Evolutionary conservation across 2,888 invertebrate genomes (phyloP), one percentile per base, ranked within the genome.

Genomic region (Eudemis profundana): DNA sequence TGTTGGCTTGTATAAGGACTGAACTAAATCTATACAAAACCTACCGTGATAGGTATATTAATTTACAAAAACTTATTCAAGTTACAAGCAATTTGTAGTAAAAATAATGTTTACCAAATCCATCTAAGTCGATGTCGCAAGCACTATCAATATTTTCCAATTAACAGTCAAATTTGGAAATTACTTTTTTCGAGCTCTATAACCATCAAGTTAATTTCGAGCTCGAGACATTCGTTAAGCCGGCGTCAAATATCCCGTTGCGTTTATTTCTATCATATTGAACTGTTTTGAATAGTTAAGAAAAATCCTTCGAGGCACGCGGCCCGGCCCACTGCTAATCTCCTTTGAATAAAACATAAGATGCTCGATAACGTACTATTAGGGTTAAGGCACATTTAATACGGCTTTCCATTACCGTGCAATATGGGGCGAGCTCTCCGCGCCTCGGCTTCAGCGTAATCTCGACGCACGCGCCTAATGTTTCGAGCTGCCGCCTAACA

Each of bases 291-390:
- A 78, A 80, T 82, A 83, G 83, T 82, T 84, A 81, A 78, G 81
- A 87, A 87, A 87, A 86, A 85, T 84, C 82, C 78, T 82, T 71
- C 74, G 64, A 70, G 76, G 82, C 79, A 79, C 82, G 83, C 84
- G 79, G 78, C 82, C 59, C 47, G 47, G 72, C 79, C 80, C 81
- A 73, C 74, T 78, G 74, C 81, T 90, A 89, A 92, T 90, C 87
- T 87, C 83, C 72, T 76, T 77, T 92, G 90, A 91, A 92, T 91
- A 90, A 92, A 82, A 90, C 90, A 90, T 91, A 85, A 88, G 89
- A 85, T 86, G 78, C 79, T 84, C 84, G 88, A 90, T 91, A 89
- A 85, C 84, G 79, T 83, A 84, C 84, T 86, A 86, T 89, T 86
- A 88, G 84, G 84, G 85, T 84, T 89, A 85, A 86, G 78, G 82